Conservation (phyloP, 30 jellyfish, hydroid and myxozoan genomes). For the Morbakka virulenta region DNA sequence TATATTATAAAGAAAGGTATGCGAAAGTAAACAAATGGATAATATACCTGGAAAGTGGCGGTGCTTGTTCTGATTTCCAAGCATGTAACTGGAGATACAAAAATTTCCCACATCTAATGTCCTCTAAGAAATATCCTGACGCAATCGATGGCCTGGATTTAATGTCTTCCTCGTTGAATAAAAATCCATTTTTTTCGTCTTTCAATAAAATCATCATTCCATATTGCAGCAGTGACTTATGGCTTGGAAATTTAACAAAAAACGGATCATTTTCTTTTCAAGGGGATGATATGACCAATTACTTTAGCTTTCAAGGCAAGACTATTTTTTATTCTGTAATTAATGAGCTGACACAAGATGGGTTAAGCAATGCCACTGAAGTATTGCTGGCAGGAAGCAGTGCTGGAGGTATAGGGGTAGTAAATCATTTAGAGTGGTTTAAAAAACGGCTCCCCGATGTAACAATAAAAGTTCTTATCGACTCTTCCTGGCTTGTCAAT, state of each 20-base stretch:
- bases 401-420: conserved; percentile 96
- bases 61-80: conserved; percentile 51
- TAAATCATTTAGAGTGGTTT: conserved; percentile 49
- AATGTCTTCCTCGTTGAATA: conserved; percentile 23
- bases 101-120: conserved; percentile 53
- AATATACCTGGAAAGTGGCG: conserved; percentile 90
- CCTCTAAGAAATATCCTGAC: conserved; percentile 47
- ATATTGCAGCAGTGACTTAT: conserved; percentile 88
- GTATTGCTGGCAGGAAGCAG: conserved; percentile 77
- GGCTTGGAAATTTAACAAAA: conserved; percentile 74
- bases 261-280: not conserved
- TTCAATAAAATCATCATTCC: conserved; percentile 65
- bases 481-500: conserved; percentile 86
- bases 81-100: conserved; percentile 48
- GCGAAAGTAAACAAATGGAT: conserved; percentile 57
- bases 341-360: conserved; percentile 34
- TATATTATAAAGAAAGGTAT: conserved; percentile 57
- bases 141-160: conserved; percentile 40
- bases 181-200: conserved; percentile 17
- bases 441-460: not conserved
- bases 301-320: conserved; percentile 50
- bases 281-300: not conserved
- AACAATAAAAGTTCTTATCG: conserved; percentile 30
- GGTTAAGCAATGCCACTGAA: conserved; percentile 54
- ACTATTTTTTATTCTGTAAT: conserved; percentile 58